Conservation (phyloP, 1,140 invertebrate genomes). For the Drosophila bipectinata region DNA sequence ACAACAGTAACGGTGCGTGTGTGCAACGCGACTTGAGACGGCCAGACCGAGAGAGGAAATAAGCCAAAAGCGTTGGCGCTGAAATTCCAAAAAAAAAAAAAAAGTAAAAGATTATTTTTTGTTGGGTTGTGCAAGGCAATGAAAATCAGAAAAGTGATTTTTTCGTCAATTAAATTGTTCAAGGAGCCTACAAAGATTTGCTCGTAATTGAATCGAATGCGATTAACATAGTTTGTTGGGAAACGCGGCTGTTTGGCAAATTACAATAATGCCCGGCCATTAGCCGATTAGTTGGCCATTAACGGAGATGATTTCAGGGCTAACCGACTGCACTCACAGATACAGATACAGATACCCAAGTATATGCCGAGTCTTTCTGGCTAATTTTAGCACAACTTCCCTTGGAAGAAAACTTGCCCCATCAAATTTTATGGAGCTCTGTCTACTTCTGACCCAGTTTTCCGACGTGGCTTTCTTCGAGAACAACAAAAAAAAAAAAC, state of each 20-base stretch:
- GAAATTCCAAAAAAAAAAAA: background rate
- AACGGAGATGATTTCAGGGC: constrained; percentile 44
- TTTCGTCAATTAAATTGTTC: constrained; percentile 30
- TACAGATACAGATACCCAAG: constrained; percentile 19
- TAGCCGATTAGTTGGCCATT: constrained; percentile 73
- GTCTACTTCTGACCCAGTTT: constrained; percentile 29
- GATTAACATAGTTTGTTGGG: constrained; percentile 76
- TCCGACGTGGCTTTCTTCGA: background rate
- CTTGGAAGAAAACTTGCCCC: constrained; percentile 34
- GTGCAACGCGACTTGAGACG: constrained; percentile 1
- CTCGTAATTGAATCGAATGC: constrained; percentile 77
- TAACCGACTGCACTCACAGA: constrained; percentile 30
- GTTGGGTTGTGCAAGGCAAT: constrained; percentile 52
- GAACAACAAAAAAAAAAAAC: background rate
- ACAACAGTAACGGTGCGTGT: constrained; percentile 20
- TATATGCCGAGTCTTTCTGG: constrained; percentile 11
- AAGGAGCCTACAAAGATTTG: constrained; percentile 45
- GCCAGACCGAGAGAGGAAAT: no score
- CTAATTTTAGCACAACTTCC: constrained; percentile 34
- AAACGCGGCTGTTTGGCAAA: constrained; percentile 35
- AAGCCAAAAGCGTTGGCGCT: background rate
- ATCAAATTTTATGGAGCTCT: constrained; percentile 60
- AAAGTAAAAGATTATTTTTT: background rate
- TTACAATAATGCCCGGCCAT: constrained; percentile 74
- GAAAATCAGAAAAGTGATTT: constrained; percentile 43